A percentile compares a stretch with the other conserved stretches of the same genome.
These are phyloP conservation scores for Cherax destructor DNA, from an alignment of 1,140 invertebrate genomes.

Conservation along the genomic window DNA sequence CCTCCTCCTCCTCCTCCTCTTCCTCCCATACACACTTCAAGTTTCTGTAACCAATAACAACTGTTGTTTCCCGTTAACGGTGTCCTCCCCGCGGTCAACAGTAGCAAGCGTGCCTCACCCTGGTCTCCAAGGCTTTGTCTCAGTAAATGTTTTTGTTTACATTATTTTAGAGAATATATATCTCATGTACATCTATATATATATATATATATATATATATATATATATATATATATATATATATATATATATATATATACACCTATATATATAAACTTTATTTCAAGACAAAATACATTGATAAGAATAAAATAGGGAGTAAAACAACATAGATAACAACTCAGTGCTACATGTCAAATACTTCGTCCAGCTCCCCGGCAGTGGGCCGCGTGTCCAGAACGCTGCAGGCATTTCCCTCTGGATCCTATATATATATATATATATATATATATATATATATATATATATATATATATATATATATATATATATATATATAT, in stretches of 20 bases:
- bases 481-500: no score
- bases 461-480: no score
- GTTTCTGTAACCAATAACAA: background rate
- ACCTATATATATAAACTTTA: background rate
- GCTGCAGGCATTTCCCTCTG: no score
- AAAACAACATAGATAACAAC: no score
- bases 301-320: no score
- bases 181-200: background rate
- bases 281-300: no score
- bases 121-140: background rate
- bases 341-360: no score
- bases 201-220: background rate
- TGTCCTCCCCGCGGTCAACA: background rate
- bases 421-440: no score
- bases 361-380: no score
- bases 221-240: slow-evolving; percentile 21
- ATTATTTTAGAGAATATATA: background rate
- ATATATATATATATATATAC: slow-evolving; percentile 27
- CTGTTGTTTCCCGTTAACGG: background rate
- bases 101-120: background rate
- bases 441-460: no score
- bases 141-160: background rate
- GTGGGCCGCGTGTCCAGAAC: no score
- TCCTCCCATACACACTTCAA: background rate
- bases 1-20: no score